Evolutionary conservation across 2,888 invertebrate genomes (phyloP), one percentile per base, ranked within the genome.

Genomic region (Drosophila setosimentum): DNA sequence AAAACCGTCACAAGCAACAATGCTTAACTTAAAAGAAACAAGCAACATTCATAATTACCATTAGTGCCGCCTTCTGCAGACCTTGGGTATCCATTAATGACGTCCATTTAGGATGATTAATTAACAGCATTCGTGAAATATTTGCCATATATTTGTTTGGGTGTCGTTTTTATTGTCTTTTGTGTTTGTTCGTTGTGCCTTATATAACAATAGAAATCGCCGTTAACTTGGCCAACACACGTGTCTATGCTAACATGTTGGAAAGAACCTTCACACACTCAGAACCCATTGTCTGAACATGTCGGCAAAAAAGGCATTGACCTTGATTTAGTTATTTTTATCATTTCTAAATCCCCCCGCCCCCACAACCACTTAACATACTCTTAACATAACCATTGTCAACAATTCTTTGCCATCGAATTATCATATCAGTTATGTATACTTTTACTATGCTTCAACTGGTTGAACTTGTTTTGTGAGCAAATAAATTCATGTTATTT

Each of bases 41-140:
- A 51, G 71, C 61, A 79, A 67, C 66, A 79, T 59, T 60, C 54
- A 76, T 78, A 75, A 78, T 78, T 79, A 66, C 63, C 72, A 78
- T 78, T 78, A 72, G 65, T 53, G 78, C 65, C 78, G 79, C 79
- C 78, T 76, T 68, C 79, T 68, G 70, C 54, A 58, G 51, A 70
- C 58, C 82, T 76, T 81, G 78, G 73, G 55, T 54, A 42, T 35
- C 5, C 13, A 29, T 59, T 73, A 68, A 76, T 78, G 78, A 61
- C 73, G 48, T 55, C 69, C 79, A 76, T 76, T 79, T 76, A 54
- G 73, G 51, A 81, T 86, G 89, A 86, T 86, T 86, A 87, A 86
- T 86, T 87, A 83, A 70, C 67, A 54, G 60, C 74, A 75, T 73
- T 84, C 81, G 87, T 79, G 76, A 80, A 76, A 59, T 59, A 68